phyloP scores from a whole-genome alignment of 2,888 invertebrate genomes.

The Phorcus lineatus region DNA sequence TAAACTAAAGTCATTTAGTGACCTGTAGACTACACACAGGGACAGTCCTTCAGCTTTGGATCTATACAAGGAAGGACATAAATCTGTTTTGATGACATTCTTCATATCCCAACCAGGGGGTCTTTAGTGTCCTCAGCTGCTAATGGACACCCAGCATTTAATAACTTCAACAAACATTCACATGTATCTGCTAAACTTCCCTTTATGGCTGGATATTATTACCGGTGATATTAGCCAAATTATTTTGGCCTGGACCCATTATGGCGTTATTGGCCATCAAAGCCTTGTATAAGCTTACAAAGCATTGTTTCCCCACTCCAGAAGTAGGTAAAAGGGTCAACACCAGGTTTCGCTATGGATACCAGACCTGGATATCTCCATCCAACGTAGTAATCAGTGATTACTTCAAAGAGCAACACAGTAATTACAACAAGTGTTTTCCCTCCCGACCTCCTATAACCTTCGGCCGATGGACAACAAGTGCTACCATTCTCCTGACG shows the following conservation, averaged over 20 bases:
- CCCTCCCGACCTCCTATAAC: neutral
- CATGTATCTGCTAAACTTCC: neutral
- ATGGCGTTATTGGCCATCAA: neutral
- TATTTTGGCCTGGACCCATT: neutral
- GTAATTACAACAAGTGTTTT: slow-evolving; percentile 16
- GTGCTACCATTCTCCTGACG: slow-evolving; percentile 17
- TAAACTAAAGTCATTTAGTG: too few relatives aligned
- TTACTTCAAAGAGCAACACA: neutral
- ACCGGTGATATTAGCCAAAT: neutral
- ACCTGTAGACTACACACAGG: too few relatives aligned
- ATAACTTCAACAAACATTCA: too few relatives aligned
- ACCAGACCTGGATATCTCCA: neutral
- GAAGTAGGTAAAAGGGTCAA: neutral
- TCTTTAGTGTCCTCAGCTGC: too few relatives aligned
- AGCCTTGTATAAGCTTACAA: neutral
- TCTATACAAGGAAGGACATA: too few relatives aligned
- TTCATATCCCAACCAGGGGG: too few relatives aligned
- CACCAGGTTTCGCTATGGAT: neutral
- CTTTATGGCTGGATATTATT: neutral
- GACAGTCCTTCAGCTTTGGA: too few relatives aligned
- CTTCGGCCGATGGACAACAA: neutral
- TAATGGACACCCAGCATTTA: too few relatives aligned
- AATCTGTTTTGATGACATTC: too few relatives aligned
- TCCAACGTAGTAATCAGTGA: neutral
- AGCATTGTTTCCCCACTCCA: neutral